Evolutionary conservation across 2,113 vertebrate genomes (phyloP).

Genomic region (Gallinago undulata): DNA sequence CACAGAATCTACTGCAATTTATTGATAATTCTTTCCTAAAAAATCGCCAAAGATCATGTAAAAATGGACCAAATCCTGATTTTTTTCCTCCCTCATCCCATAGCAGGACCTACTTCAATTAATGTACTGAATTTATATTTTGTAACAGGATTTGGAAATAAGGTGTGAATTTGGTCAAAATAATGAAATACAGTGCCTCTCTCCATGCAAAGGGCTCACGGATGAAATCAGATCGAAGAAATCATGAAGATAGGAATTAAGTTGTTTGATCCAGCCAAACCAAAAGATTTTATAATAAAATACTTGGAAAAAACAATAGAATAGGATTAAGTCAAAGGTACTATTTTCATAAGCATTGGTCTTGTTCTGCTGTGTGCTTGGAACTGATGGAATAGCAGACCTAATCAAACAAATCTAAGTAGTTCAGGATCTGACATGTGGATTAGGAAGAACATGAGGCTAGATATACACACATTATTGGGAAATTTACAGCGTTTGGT

Average conservation of each 20-base stretch:
- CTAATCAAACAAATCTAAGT: neutral
- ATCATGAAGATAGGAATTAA: neutral
- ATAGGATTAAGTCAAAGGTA: neutral
- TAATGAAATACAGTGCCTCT: neutral
- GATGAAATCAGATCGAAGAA: neutral
- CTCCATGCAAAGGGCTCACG: neutral
- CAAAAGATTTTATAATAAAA: neutral
- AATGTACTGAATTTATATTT: neutral
- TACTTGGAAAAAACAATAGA: neutral
- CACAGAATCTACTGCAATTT: neutral
- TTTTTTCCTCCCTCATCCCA: neutral
- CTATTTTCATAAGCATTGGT: neutral
- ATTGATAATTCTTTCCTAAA: neutral
- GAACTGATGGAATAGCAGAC: neutral
- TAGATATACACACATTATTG: neutral
- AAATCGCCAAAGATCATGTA: neutral
- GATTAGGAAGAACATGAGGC: neutral
- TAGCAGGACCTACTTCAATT: neutral
- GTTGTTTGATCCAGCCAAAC: neutral
- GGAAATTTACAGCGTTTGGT: neutral
- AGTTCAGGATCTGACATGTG: neutral
- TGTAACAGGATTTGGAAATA: neutral
- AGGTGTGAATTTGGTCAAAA: neutral
- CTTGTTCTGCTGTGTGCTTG: neutral
- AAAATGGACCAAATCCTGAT: neutral